Base-by-base conservation (phyloP, 2,113 vertebrate genomes). In the Mystacornis crossleyi region DNA sequence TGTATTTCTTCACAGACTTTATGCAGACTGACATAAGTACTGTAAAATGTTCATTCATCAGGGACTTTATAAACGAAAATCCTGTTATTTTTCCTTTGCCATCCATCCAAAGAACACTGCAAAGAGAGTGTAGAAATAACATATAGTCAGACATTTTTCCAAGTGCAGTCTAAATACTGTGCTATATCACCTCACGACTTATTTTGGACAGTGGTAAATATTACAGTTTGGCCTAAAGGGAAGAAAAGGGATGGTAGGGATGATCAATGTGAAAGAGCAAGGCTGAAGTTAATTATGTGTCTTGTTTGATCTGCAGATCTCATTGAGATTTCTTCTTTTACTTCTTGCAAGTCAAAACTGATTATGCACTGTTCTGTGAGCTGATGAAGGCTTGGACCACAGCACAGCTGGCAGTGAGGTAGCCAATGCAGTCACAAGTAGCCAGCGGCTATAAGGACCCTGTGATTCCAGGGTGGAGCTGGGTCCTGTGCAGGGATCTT, bases 321-420 rank as follows among this genome's bases (percentile, higher is more conserved):
- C 71, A 86, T 38, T 77, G 88, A 90, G 54, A 80, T 90, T 92
- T 92, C 66, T 90, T 80, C 58, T 80, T 96, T 90, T 82, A 57
- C 48, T 83, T 85, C 82, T 77, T 58, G 33, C 58, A 93, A 81
- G 62, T 95, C 82, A 90, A 86, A 96, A 77, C 42, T 24, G 24
- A 54, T 86, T 75, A 57, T 36, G 31, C n/a, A 19, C 36, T 40
- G 13, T 3, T 2, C 58, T 82, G 58, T 81, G 82, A 72, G 61
- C 21, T 70, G 54, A 25, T 77, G 86, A 95, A 47, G 29, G 20
- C 42, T 55, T 10, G 1, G 36, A 51, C 29, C 45, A 57, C 40
- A 77, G 54, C 42, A 47, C 77, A 33, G 40, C 48, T 69, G 36
- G 25, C 20, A 65, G 13, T 58, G 53, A 75, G 18, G 70, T 57